Evolutionary conservation across 2,113 vertebrate genomes (phyloP).

Genomic region (Pachyramphus minor): DNA sequence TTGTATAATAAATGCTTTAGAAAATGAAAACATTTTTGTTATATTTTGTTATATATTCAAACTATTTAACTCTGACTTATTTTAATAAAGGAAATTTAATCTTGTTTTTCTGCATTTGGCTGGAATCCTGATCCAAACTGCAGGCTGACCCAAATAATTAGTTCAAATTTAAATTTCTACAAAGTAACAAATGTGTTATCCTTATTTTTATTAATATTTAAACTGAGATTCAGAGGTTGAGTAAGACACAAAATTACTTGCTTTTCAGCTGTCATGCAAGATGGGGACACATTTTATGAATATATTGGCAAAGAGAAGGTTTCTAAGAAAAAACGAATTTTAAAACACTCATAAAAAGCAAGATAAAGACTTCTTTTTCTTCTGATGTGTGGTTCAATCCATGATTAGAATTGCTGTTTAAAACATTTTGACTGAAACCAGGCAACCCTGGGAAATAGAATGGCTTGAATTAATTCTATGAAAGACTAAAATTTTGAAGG

Average conservation of each 20-base stretch:
- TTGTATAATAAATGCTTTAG: not conserved
- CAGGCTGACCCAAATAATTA: not conserved
- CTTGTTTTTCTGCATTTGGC: not conserved
- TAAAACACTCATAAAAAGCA: not conserved
- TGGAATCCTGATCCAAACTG: not conserved
- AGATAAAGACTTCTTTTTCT: not conserved
- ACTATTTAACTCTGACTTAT: not conserved
- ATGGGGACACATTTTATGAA: not conserved
- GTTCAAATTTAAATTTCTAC: not conserved
- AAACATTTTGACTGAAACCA: not conserved
- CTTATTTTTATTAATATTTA: not conserved
- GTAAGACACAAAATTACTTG: not conserved
- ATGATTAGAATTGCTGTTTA: not conserved
- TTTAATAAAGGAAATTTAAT: not conserved
- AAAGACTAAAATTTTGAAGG: not conserved
- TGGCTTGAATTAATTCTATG: not conserved
- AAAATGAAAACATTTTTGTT: not conserved
- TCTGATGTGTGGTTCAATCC: not conserved
- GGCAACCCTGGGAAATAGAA: not conserved
- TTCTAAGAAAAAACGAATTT: not conserved
- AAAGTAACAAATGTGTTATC: not conserved
- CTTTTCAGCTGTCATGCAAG: not conserved
- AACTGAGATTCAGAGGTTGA: not conserved
- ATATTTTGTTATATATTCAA: not conserved
- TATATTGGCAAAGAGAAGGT: not conserved